A percentile compares a stretch with the other conserved stretches of the same genome.
Evolutionary conservation across 2,113 vertebrate species (phyloP).

Genomic region (Orcinus orca): DNA sequence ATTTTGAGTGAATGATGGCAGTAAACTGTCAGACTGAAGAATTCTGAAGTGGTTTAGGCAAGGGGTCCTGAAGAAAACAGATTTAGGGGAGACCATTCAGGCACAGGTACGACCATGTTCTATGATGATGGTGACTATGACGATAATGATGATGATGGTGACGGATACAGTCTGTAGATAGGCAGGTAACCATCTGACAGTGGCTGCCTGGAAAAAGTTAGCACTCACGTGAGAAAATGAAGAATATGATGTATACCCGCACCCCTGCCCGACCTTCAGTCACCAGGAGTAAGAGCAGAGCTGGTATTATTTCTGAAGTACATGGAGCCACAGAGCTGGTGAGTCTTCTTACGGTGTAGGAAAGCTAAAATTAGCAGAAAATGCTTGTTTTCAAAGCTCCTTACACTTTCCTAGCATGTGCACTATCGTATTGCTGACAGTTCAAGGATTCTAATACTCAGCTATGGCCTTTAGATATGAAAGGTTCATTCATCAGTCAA

Average conservation of each 20-base stretch:
- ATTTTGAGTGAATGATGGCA: neutral
- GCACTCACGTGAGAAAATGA: neutral
- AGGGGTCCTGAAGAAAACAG: neutral
- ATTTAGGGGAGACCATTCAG: neutral
- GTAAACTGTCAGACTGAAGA: neutral
- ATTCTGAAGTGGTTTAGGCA: neutral
- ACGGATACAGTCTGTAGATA: neutral
- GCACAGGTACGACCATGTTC: neutral
- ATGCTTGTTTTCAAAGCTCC: conserved; percentile 53
- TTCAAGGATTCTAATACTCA: conserved; percentile 63
- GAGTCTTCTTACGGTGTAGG: neutral
- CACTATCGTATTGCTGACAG: conserved; percentile 15
- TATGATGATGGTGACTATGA: neutral
- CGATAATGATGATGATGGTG: neutral
- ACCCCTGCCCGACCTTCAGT: neutral
- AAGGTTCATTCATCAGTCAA: conserved; percentile 71
- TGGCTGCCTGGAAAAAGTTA: neutral
- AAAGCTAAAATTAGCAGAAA: conserved; percentile 44
- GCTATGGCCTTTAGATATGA: conserved; percentile 67
- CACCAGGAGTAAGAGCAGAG: neutral
- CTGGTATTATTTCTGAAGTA: neutral
- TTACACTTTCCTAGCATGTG: neutral
- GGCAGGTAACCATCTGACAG: neutral
- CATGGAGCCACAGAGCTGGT: neutral
- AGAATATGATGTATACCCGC: neutral